phyloP scores from a whole-genome alignment of 2,797 vertebrate species.

The Sarcoramphus papa region DNA sequence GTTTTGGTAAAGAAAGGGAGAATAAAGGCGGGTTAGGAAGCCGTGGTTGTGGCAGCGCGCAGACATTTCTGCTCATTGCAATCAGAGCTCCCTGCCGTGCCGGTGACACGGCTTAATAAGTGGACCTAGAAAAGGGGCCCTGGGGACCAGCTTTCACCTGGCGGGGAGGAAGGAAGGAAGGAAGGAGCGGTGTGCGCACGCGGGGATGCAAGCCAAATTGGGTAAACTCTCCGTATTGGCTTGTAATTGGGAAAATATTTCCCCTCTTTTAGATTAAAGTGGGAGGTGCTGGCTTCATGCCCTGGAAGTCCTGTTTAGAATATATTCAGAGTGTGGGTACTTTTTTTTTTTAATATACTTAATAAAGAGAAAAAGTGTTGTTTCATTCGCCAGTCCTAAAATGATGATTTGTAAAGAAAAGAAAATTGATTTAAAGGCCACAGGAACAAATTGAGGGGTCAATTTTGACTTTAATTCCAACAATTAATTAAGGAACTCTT shows the following conservation, averaged over 20 bases:
- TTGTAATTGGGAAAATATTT: neutral
- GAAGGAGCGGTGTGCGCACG: rapidly evolving
- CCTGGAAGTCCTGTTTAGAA: neutral
- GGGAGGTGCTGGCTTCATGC: neutral
- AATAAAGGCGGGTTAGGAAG: neutral
- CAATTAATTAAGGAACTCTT: constrained; percentile 65
- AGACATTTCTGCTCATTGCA: neutral
- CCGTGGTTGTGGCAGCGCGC: rapidly evolving
- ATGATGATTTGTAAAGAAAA: neutral
- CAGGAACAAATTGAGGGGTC: constrained; percentile 43
- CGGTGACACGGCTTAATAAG: rapidly evolving
- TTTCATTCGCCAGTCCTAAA: neutral
- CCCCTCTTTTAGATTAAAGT: neutral
- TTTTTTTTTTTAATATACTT: neutral
- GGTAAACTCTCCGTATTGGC: neutral
- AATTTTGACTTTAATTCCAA: constrained; percentile 53
- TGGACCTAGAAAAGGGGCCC: neutral
- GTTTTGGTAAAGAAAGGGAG: neutral
- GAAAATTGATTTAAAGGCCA: constrained; percentile 41
- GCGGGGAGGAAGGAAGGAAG: neutral
- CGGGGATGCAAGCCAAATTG: rapidly evolving
- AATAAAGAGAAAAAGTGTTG: neutral
- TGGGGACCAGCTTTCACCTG: neutral
- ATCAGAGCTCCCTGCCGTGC: rapidly evolving
- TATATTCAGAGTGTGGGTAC: neutral